Percentiles rank a stretch among this genome's conserved stretches.
Conservation (phyloP, 2,888 invertebrate species). For the Orthosia gracilis region DNA sequence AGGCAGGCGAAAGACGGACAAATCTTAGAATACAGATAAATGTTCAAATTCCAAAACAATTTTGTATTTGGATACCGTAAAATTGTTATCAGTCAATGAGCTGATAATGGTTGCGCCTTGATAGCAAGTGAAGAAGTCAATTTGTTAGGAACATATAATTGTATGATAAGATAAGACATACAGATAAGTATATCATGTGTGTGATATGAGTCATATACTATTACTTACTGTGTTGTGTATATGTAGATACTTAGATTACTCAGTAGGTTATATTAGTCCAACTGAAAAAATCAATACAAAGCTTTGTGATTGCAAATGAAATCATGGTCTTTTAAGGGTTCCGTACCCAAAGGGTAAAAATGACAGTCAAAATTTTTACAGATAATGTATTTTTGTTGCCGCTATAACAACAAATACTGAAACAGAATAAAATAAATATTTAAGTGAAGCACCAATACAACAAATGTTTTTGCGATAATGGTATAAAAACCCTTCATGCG, state of each 20-base stretch:
- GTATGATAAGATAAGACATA: conserved; percentile 59
- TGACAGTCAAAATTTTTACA: too few species aligned
- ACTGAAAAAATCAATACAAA: conserved; percentile 8
- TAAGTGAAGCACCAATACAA: too few species aligned
- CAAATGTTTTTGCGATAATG: too few species aligned
- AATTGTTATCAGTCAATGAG: conserved; percentile 50
- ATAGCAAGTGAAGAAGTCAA: conserved; percentile 58
- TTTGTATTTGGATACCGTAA: conserved; percentile 19
- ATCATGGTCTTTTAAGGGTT: too few species aligned
- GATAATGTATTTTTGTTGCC: too few species aligned
- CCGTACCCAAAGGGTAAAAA: too few species aligned
- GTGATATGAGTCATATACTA: conserved; percentile 41
- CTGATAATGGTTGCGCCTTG: conserved; percentile 48
- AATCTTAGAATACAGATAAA: not conserved
- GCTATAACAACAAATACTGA: too few species aligned
- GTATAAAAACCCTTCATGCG: too few species aligned
- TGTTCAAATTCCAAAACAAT: not conserved
- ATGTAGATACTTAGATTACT: conserved; percentile 9
- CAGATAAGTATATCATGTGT: conserved; percentile 15
- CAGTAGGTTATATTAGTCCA: not conserved
- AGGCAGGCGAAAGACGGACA: too few species aligned
- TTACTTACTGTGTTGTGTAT: conserved; percentile 27
- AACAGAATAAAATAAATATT: too few species aligned
- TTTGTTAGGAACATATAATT: conserved; percentile 55
- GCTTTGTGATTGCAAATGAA: not conserved